These are phyloP conservation scores for Bruchidius siliquastri DNA, from an alignment of 2,888 invertebrate genomes.

Conservation along the genomic window DNA sequence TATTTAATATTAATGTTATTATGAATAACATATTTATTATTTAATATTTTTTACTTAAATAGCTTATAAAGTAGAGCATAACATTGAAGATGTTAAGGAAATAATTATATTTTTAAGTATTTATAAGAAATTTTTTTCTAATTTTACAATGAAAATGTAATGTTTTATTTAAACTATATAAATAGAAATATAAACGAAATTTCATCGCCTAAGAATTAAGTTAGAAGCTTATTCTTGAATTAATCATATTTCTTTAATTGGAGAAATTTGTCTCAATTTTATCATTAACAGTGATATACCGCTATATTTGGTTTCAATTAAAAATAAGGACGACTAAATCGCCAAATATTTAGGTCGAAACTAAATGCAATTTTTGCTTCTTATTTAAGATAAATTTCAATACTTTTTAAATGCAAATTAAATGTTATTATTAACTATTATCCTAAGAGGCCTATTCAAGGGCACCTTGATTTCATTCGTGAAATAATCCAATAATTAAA, in stretches of 20 bases:
- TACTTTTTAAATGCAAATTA: conserved; percentile 51
- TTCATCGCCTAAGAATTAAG: conserved; percentile 52
- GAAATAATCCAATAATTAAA: conserved; percentile 51
- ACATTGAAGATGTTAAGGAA: conserved; percentile 49
- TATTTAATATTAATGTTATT: conserved; percentile 35
- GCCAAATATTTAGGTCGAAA: conserved; percentile 51
- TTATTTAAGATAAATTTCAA: conserved; percentile 43
- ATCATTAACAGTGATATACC: conserved; percentile 15
- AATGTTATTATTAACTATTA: conserved; percentile 49
- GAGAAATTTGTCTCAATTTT: conserved; percentile 8
- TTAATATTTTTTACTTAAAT: conserved; percentile 37
- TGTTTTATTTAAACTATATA: conserved; percentile 62
- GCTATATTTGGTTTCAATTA: conserved; percentile 40
- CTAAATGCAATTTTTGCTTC: conserved; percentile 51
- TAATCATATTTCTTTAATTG: conserved; percentile 56
- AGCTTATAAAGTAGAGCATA: conserved; percentile 46
- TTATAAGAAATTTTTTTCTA: conserved; percentile 45
- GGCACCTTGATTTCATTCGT: conserved; percentile 59
- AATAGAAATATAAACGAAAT: conserved; percentile 53
- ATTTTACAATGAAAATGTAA: conserved; percentile 64
- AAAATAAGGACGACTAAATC: conserved; percentile 48
- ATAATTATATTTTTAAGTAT: conserved; percentile 33
- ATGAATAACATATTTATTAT: conserved; percentile 9
- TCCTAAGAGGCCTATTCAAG: conserved; percentile 51
- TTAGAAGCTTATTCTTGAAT: conserved; percentile 57